Evolutionary conservation across 2,113 vertebrate genomes (phyloP), one percentile per base, ranked within the genome.

Genomic region (Mormoops blainvillei): DNA sequence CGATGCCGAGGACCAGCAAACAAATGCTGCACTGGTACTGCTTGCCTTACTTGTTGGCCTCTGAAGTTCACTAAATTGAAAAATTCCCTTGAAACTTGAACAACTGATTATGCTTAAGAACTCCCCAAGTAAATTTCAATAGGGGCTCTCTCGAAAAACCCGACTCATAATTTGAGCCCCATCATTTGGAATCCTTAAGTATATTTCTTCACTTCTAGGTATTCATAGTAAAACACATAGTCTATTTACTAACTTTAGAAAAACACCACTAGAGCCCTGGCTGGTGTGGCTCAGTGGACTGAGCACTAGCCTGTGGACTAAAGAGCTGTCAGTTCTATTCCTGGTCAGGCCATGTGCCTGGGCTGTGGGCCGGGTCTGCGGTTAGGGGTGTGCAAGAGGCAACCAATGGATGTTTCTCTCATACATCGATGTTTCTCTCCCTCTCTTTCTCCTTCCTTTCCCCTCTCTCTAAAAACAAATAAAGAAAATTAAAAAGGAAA

Each of bases 111-210:
- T 45, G 12, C 26, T 80, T 82, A 85, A 43, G 18, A 61, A n/a
- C 31, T 85, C 70, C 26, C n/a, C 63, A 58, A 89, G 24, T 74
- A 63, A 67, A 89, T 45, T 71, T 63, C 76, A 41, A 83, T 91
- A 73, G 19, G 33, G 15, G 36, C 18, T 82, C 24, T 52, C 82
- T 86, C n/a, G 38, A 73, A 85, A 81, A 89, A 50, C 43, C 19
- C 45, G 50, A 84, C 22, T 90, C 5, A 26, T 11, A 4, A 89
- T 56, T 91, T 89, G 15, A 91, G 20, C 5, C 3, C 56, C 45
- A 52, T 10, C 41, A 61, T 50, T 81, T 48, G 87, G 45, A 92
- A 89, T 67, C 50, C 31, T 20, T 67, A 87, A 87, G 78, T 45
- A 11, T 36, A 43, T 41, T 85, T 91, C 68, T 58, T 78, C 15